Base-by-base conservation (phyloP, 2,113 vertebrate genomes). In the Bungarus multicinctus region DNA sequence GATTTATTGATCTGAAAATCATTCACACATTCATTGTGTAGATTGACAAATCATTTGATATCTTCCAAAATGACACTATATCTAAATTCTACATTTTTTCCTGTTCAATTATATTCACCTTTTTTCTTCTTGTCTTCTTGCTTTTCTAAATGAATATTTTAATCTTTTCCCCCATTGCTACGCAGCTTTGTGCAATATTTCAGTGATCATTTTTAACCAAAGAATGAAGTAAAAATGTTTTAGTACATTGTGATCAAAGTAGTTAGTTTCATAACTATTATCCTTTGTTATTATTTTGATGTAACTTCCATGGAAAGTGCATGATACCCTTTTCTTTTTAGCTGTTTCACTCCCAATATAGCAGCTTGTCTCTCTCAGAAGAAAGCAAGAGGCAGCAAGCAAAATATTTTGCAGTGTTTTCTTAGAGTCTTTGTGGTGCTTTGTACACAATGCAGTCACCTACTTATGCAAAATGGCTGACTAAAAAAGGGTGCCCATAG, bases 391-490 rank as follows among this genome's bases (percentile, higher is more conserved):
- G 52, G 10, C 90, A 87, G 22, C 81, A 81, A 11, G 22, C 30
- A 25, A 34, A n/a, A 92, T 52, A 5, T 34, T 64, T 34, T 52
- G 11, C 57, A 0, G 2, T 90, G 88, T 93, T 93, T 64, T 43
- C 55, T 43, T 85, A 87, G 55, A 90, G 92, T 53, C 64, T 92
- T 18, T 47, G 9, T 3, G 2, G 39, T 81, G 64, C 92, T 43
- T 90, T 90, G 12, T 34, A 25, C 27, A 58, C 23, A 12, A 30
- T 34, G 23, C n/a, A 93, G 81, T 85, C 53, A 58, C 52, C 23
- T 89, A 53, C 92, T 90, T 92, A 30, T 39, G 47, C 88, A 60
- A 90, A 93, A 89, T 86, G 45, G 55, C 55, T 93, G 88, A 53
- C 90, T 93, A 16, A 90, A 90, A 90, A 74, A 43, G 30, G n/a